Percentiles rank a stretch among this genome's conserved stretches.
phyloP scores from a whole-genome alignment of 2,113 vertebrate species.

The Hassar affinis region DNA sequence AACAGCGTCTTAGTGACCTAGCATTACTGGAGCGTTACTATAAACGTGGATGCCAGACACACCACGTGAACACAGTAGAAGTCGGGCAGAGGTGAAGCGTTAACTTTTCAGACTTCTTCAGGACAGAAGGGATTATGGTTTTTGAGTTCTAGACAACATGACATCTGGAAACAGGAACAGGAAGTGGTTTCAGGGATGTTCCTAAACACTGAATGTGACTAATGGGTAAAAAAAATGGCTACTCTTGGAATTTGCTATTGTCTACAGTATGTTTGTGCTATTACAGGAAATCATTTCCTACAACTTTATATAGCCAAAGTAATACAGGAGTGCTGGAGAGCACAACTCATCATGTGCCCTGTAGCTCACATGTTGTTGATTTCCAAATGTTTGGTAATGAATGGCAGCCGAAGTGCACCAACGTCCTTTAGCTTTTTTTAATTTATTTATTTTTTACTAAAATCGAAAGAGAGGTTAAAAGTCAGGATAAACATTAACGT shows the following conservation, averaged over 20 bases:
- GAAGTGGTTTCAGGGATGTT: neutral
- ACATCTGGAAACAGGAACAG: neutral
- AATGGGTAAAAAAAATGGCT: neutral
- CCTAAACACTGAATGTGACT: neutral
- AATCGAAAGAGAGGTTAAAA: conserved; percentile 35
- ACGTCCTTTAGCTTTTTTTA: neutral
- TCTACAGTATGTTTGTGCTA: neutral
- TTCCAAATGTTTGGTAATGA: neutral
- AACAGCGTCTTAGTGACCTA: neutral
- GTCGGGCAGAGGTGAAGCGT: neutral
- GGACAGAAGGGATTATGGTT: neutral
- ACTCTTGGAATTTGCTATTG: neutral
- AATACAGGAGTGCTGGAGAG: neutral
- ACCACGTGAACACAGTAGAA: neutral
- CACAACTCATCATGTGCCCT: neutral
- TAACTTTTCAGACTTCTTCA: neutral
- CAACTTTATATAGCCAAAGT: neutral
- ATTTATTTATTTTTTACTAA: neutral
- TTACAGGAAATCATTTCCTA: neutral
- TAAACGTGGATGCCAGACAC: neutral
- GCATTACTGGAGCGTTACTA: neutral
- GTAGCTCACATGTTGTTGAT: neutral
- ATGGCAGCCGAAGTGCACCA: neutral
- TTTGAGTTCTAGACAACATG: neutral
- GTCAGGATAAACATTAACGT: conserved; percentile 10